Evolutionary conservation across 2,888 invertebrate species (phyloP).

Genomic region (Nomada lathburiana): DNA sequence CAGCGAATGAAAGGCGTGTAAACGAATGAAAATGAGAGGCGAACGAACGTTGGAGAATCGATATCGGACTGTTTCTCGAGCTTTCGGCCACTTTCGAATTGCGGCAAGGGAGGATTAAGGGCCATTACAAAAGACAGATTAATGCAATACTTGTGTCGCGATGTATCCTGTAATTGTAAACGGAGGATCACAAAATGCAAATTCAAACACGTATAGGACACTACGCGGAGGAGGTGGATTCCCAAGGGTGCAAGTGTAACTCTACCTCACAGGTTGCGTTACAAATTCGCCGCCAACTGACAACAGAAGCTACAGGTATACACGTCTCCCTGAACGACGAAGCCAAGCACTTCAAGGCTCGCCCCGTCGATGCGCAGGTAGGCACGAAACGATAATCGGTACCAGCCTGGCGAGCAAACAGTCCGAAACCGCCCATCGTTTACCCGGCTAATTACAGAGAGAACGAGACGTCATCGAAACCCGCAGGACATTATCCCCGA

Average conservation of each 20-base stretch:
- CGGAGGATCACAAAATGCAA: not conserved
- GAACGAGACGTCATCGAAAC: not conserved
- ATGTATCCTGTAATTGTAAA: not conserved
- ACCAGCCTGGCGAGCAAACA: conserved; percentile 1
- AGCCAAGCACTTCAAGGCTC: not conserved
- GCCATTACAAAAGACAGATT: not conserved
- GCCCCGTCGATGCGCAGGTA: not conserved
- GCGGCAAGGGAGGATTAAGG: not conserved
- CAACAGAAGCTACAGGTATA: conserved; percentile 47
- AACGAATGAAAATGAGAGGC: conserved; percentile 63
- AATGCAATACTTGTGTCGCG: not conserved
- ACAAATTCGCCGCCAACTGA: conserved; percentile 22
- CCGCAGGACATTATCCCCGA: not conserved
- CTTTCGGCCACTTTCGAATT: not conserved
- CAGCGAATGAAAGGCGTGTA: conserved; percentile 52
- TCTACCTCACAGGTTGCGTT: conserved; percentile 4
- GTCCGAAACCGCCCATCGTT: not conserved
- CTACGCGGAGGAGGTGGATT: conserved; percentile 1
- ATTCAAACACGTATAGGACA: too few relatives aligned
- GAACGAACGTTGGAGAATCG: conserved; percentile 29
- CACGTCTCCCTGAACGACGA: conserved; percentile 4
- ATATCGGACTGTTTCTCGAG: conserved; percentile 14
- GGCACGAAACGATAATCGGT: not conserved
- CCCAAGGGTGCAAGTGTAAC: not conserved
- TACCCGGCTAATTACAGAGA: too few relatives aligned